phyloP scores from a whole-genome alignment of 2,797 vertebrate genomes.

The Acrocephalus scirpaceus region DNA sequence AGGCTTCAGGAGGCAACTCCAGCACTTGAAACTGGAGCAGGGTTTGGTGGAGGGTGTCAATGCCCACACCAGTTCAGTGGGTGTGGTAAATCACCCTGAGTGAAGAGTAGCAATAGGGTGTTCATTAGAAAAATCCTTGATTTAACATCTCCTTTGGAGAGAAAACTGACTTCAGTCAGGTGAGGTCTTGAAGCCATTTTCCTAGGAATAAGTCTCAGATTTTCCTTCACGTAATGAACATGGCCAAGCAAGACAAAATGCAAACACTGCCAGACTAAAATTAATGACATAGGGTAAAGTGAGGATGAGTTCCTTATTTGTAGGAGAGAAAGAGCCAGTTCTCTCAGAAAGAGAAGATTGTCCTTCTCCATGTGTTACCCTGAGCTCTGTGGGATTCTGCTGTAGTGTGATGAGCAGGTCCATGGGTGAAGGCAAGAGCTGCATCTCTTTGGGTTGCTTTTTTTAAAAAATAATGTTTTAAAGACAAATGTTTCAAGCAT shows the following conservation, averaged over 20 bases:
- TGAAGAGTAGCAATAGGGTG: neutral
- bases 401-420: neutral
- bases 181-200: neutral
- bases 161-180: neutral
- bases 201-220: neutral
- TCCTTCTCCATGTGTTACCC: neutral
- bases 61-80: neutral
- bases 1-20: neutral
- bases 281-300: neutral
- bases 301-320: neutral
- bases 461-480: neutral
- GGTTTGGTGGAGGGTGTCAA: neutral
- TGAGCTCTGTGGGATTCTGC: neutral
- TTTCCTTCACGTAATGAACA: neutral
- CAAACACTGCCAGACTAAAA: neutral
- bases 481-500: neutral
- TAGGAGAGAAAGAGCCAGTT: neutral
- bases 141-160: neutral
- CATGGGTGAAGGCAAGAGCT: rapidly evolving
- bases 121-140: neutral
- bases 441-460: neutral
- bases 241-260: neutral
- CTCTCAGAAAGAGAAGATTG: neutral
- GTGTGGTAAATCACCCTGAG: neutral
- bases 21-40: neutral